Evolutionary conservation across 2,888 invertebrate genomes (phyloP), one percentile per base, ranked within the genome.

Genomic region (Vannuccia rotundouncinata): DNA sequence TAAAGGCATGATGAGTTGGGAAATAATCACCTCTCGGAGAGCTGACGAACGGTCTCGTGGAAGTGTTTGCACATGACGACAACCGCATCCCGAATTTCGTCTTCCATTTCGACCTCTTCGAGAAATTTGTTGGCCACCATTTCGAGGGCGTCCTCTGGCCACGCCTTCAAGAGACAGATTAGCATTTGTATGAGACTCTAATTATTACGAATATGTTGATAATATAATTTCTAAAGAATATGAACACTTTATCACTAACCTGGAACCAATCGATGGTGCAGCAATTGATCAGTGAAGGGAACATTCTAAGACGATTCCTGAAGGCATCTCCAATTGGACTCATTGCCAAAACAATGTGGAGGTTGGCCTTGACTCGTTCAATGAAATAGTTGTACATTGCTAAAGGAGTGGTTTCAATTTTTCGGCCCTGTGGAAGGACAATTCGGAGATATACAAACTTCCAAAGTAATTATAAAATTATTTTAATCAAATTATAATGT

Each of bases 191-290:
- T n/a, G n/a, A n/a, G n/a, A n/a, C n/a, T n/a, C n/a, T n/a, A n/a
- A n/a, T n/a, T n/a, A n/a, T n/a, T n/a, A n/a, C n/a, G n/a, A n/a
- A n/a, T n/a, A n/a, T n/a, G n/a, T n/a, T n/a, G n/a, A n/a, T n/a
- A n/a, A n/a, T n/a, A n/a, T n/a, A n/a, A n/a, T n/a, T n/a, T n/a
- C n/a, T n/a, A n/a, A n/a, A n/a, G n/a, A 74, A 79, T 75, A 78
- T 0, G 5, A 45, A 45, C 5, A 45, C 45, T 45, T 10, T 10
- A 10, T 10, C 13, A 74, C 83, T 82, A 83, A 90, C 90, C 86
- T 87, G 87, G 84, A 88, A 88, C 88, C 88, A 88, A 83, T 88
- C 88, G 79, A 88, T 88, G 80, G 88, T 88, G 82, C 88, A 88
- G 83, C 88, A 88, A 84, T 88, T 88, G 83, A 88, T 88, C 78